Evolutionary conservation across 2,797 vertebrate genomes (phyloP), one percentile per base, ranked within the genome.

Genomic region (Mus caroli): DNA sequence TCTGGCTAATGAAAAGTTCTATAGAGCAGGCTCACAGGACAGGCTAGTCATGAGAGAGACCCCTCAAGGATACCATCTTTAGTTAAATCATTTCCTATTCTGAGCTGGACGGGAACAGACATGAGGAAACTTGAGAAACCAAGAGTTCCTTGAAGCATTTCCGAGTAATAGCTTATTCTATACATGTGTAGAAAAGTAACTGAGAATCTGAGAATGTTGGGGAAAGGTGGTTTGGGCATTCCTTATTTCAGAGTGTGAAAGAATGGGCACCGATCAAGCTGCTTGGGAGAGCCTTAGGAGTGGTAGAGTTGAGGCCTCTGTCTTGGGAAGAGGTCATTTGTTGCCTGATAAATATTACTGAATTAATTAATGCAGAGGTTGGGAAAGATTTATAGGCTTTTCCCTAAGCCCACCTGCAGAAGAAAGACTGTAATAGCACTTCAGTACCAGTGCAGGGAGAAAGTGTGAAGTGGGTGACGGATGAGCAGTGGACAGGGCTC

Each of bases 181-280:
- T 15, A 11, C 54, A 50, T n/a, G 50, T 37, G 0, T n/a, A 79
- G 73, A 46, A 11, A 28, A 80, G 31, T 37, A 26, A 20, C 52
- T 11, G 64, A n/a, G n/a, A n/a, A 71, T 77, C 52, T 58, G 60
- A 67, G 46, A 56, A 85, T 50, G 73, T 3, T 34, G 43, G 64
- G 28, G 40, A 58, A 77, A 64, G 50, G 19, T 52, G 56, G 8
- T 40, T 79, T 50, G 67, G 24, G 6, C 12, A 43, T 77, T 58
- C 90, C 67, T 76, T 50, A 73, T 71, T 88, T 88, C 89, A 71
- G 71, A 78, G 82, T 54, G 24, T 84, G 37, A 64, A 91, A 62
- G 64, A 69, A 43, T 46, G 60, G n/a, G 73, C 22, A 50, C 7
- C 34, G 8, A 6, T 17, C 2, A 31, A 69, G 6, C 54, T 71